Conservation (phyloP, 2,888 invertebrate genomes). For the Napeogenes sylphis region DNA sequence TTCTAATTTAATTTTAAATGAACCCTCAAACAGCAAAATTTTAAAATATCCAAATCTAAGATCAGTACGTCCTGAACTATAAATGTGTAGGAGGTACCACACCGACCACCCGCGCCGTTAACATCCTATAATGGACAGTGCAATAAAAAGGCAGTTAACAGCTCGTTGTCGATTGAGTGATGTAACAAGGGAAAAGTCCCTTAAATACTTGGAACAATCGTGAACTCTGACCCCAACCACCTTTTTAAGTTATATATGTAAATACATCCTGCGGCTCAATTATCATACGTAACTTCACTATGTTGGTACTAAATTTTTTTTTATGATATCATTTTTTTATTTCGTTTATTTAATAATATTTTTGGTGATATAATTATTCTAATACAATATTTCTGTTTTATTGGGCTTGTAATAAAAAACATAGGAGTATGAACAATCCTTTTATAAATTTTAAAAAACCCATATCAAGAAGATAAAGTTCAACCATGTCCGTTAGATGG, state of each 20-base stretch:
- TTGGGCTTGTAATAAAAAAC: background rate
- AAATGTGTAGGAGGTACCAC: too few species aligned
- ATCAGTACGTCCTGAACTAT: too few species aligned
- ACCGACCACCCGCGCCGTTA: conserved; percentile 4
- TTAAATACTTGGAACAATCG: conserved; percentile 9
- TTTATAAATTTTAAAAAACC: background rate
- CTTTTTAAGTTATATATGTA: background rate
- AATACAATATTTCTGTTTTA: background rate
- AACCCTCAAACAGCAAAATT: too few species aligned
- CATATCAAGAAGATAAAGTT: conserved; percentile 3
- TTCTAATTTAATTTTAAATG: too few species aligned
- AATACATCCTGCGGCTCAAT: too few species aligned
- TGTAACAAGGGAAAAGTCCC: conserved; percentile 20
- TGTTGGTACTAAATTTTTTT: too few species aligned
- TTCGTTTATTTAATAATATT: background rate
- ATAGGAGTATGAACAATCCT: background rate
- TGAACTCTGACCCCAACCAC: conserved; percentile 3
- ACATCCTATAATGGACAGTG: conserved; percentile 22
- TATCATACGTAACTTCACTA: too few species aligned
- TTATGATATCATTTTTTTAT: background rate
- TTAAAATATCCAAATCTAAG: too few species aligned
- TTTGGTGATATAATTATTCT: background rate
- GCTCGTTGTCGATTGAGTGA: conserved; percentile 24
- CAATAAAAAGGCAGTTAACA: conserved; percentile 30
- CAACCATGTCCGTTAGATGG: conserved; percentile 5